Percentiles rank a stretch among this genome's conserved stretches.
Evolutionary conservation across 2,797 vertebrate species (phyloP).

Genomic region (Cirrhinus mrigala): DNA sequence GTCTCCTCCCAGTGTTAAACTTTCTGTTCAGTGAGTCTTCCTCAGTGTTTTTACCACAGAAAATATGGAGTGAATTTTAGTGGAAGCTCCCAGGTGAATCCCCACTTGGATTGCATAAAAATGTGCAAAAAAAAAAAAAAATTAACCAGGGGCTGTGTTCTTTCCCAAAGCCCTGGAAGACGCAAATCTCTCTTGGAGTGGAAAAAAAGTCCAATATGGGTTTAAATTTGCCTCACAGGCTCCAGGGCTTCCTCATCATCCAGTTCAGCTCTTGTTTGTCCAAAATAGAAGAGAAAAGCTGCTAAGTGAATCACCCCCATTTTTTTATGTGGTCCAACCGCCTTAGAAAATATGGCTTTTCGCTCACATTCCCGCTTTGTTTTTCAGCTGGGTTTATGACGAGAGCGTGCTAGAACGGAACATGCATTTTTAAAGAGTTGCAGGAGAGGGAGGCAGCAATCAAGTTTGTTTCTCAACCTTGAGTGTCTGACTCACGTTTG

Average conservation of each 20-base stretch:
- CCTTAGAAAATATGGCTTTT: conserved; percentile 33
- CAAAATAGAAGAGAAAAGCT: background rate
- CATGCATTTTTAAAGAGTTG: conserved; percentile 52
- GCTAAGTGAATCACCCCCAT: conserved; percentile 21
- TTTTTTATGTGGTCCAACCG: conserved; percentile 30
- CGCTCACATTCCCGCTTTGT: background rate
- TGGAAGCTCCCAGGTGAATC: conserved; percentile 8
- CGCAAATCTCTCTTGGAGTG: conserved; percentile 9
- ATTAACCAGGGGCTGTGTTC: conserved; percentile 32
- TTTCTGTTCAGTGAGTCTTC: conserved; percentile 54
- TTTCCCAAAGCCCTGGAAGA: conserved; percentile 46
- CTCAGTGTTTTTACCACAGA: background rate
- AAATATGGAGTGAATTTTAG: conserved; percentile 5
- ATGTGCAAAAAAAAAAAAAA: conserved; percentile 3
- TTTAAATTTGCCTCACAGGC: conserved; percentile 40
- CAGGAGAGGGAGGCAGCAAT: conserved; percentile 11
- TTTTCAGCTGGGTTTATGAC: conserved; percentile 28
- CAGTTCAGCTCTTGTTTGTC: conserved; percentile 33
- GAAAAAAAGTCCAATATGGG: conserved; percentile 29
- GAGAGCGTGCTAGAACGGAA: background rate
- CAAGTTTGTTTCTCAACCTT: conserved; percentile 39
- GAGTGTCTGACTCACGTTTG: conserved; percentile 36
- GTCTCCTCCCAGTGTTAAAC: conserved; percentile 50
- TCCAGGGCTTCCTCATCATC: conserved; percentile 32
- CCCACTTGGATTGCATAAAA: background rate